Percentiles rank a stretch among this genome's conserved stretches.
Evolutionary conservation across 2,888 invertebrate genomes (phyloP).

Genomic region (Poecilus cupreus): DNA sequence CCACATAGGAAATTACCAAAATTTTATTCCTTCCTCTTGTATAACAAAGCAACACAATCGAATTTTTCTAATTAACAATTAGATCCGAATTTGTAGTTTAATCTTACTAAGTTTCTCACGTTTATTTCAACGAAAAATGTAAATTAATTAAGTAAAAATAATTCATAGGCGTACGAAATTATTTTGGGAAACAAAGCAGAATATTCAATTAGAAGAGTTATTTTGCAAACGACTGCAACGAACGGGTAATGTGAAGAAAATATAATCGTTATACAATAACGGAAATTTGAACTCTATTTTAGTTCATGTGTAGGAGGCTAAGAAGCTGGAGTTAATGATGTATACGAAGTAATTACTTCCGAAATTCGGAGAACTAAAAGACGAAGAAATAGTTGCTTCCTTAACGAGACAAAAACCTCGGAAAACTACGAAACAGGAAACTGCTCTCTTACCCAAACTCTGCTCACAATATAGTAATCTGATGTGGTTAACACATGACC

Average conservation of each 20-base stretch:
- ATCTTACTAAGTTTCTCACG: background rate
- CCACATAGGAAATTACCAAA: background rate
- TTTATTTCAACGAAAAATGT: background rate
- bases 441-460: too few relatives aligned
- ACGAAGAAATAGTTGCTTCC: background rate
- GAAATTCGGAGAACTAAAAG: background rate
- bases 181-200: background rate
- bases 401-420: background rate
- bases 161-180: background rate
- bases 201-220: background rate
- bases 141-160: background rate
- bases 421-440: background rate
- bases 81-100: background rate
- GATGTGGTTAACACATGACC: too few relatives aligned
- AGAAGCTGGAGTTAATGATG: background rate
- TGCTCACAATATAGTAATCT: too few relatives aligned
- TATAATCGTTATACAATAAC: background rate
- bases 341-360: background rate
- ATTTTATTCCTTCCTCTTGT: constrained; percentile 3
- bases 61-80: background rate
- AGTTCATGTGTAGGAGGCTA: background rate
- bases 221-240: background rate
- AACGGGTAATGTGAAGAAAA: background rate
- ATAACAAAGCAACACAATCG: background rate
- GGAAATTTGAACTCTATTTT: background rate